Base-by-base conservation (phyloP, 1,140 invertebrate genomes). In the Choristoneura fumiferana region DNA sequence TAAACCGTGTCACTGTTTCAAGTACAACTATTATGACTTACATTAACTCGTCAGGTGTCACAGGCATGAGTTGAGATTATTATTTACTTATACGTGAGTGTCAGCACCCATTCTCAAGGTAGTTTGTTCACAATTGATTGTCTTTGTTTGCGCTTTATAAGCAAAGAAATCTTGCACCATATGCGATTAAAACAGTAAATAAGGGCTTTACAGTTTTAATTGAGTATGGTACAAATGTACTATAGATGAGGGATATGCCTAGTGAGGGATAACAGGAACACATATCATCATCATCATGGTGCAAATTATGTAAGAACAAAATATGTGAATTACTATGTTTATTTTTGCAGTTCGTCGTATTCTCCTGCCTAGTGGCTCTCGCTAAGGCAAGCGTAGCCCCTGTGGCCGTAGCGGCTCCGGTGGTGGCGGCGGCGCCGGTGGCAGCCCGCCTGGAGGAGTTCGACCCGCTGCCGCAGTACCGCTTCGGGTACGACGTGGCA, bases 401-500 rank as follows among this genome's bases (percentile, higher is more conserved):
- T 0, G 55, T 71, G 8, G 65, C 57, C n/a, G n/a, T n/a, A 3
- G 65, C 65, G 35, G 79, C 87, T 52, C 75, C 81, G 0, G 55
- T 71, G 8, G 65, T 53, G 4, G 65, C 65, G 5, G 76, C 79
- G n/a, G 84, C 89, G 3, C 68, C 81, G 39, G 78, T 84, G 3
- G 71, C 79, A 1, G 82, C 82, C 0, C 71, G 74, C 17, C 65
- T 85, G 0, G 90, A 90, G 62, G 88, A 91, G 49, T 91, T 91
- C 67, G 90, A 91, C 62, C 90, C 92, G 1, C 90, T 92, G 57
- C 92, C 92, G 1, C 92, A 93, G 55, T 94, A 94, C 86, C 90
- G 91, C 62, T 94, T 92, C 62, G 90, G 91, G n/a, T 94, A 94
- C 66, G 91, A 93, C 62, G 92, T 94, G 3, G 92, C 93, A 57